A percentile compares a stretch with the other conserved stretches of the same genome.
phyloP scores from a whole-genome alignment of 2,888 invertebrate genomes.

The Anticlea derivata region DNA sequence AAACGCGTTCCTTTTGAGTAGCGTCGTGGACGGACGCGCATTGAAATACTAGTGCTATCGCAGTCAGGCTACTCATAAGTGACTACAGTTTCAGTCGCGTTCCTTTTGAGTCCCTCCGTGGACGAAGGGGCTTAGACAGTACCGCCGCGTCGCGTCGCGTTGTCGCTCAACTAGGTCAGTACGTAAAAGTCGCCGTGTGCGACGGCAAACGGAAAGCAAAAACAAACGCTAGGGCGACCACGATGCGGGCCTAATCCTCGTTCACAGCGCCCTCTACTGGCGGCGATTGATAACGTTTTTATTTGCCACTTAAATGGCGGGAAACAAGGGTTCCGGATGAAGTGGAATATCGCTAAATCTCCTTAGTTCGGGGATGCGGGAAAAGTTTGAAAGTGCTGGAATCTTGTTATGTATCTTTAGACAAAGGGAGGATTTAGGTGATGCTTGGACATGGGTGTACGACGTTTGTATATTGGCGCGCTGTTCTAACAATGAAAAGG shows the following conservation, averaged over 20 bases:
- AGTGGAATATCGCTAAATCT: slow-evolving; percentile 50
- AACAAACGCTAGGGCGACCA: slow-evolving; percentile 43
- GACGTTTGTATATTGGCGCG: neutral
- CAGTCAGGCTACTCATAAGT: too few species aligned
- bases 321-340: slow-evolving; percentile 49
- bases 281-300: slow-evolving; percentile 62
- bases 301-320: slow-evolving; percentile 58
- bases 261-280: slow-evolving; percentile 39
- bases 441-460: slow-evolving; percentile 17
- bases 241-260: slow-evolving; percentile 46
- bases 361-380: slow-evolving; percentile 38
- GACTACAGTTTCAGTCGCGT: too few species aligned
- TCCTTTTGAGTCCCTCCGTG: too few species aligned
- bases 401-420: slow-evolving; percentile 35
- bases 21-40: too few species aligned
- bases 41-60: too few species aligned
- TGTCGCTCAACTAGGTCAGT: too few species aligned
- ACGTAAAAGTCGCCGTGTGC: too few species aligned
- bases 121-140: too few species aligned
- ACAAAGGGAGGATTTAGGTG: slow-evolving; percentile 29
- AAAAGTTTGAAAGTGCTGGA: slow-evolving; percentile 33
- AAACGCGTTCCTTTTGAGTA: too few species aligned
- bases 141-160: too few species aligned
- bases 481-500: neutral
- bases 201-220: slow-evolving; percentile 21